Evolutionary conservation across 2,113 vertebrate species (phyloP).

Genomic region (Oxygymnocypris stewartii): DNA sequence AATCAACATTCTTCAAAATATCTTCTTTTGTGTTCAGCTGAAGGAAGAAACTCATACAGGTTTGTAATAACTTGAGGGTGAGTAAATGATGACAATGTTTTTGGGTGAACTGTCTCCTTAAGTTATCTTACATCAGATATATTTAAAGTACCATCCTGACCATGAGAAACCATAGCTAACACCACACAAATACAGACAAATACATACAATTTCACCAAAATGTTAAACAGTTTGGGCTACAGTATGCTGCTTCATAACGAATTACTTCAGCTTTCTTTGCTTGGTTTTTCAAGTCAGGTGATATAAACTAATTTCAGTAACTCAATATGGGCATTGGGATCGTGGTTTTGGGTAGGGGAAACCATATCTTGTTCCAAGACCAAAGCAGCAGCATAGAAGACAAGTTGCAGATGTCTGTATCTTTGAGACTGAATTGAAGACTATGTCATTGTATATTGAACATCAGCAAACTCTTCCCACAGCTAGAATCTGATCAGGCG

Average conservation of each 20-base stretch:
- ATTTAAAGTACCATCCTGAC: neutral
- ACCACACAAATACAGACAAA: neutral
- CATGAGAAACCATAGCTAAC: neutral
- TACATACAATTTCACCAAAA: neutral
- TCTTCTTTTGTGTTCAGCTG: too few species aligned
- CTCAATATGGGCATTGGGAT: neutral
- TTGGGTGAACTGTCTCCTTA: neutral
- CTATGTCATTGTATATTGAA: neutral
- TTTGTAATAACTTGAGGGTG: too few species aligned
- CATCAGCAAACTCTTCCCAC: neutral
- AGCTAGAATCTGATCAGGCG: neutral
- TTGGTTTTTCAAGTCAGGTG: neutral
- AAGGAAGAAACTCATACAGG: too few species aligned
- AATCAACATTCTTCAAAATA: too few species aligned
- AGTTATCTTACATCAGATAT: neutral
- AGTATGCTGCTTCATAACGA: neutral
- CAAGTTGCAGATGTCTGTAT: too few species aligned
- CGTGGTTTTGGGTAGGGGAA: neutral
- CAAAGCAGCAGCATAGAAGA: too few species aligned
- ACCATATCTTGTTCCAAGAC: neutral
- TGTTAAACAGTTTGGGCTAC: neutral
- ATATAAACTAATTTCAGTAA: neutral
- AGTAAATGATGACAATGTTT: too few species aligned
- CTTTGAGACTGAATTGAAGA: neutral
- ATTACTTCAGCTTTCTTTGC: neutral